Evolutionary conservation across 1,140 invertebrate genomes (phyloP).

Genomic region (Drosophila pandora): DNA sequence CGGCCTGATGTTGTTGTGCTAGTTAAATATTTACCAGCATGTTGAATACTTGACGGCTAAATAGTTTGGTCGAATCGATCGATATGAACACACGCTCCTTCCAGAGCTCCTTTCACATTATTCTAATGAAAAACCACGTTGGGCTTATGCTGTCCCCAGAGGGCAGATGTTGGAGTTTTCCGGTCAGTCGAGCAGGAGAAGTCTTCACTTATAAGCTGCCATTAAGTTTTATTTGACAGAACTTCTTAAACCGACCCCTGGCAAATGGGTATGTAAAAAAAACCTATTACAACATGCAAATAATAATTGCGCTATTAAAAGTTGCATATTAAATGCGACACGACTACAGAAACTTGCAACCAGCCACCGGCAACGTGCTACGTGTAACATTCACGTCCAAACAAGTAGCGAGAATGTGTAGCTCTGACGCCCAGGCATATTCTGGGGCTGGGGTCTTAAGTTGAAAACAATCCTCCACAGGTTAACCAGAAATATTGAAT

Average conservation of each 20-base stretch:
- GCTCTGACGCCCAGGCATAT: constrained; percentile 43
- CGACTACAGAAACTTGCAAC: constrained; percentile 46
- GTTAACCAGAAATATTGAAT: neutral
- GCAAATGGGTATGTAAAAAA: constrained; percentile 10
- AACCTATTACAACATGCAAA: constrained; percentile 77
- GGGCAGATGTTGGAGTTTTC: constrained; percentile 13
- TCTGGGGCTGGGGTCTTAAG: constrained; percentile 15
- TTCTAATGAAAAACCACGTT: constrained; percentile 45
- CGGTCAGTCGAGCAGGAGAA: neutral
- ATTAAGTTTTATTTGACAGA: constrained; percentile 14
- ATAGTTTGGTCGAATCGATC: constrained; percentile 44
- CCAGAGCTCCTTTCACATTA: constrained; percentile 30
- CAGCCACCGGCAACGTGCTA: constrained; percentile 29
- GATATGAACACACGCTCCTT: constrained; percentile 32
- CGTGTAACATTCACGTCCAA: constrained; percentile 25
- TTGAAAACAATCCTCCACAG: constrained; percentile 6
- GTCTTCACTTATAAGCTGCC: neutral
- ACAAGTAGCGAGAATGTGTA: constrained; percentile 68
- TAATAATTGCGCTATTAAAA: constrained; percentile 82
- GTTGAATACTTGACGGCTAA: constrained; percentile 42
- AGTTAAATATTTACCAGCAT: constrained; percentile 47
- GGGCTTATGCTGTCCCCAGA: constrained; percentile 23
- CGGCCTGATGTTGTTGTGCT: constrained; percentile 6
- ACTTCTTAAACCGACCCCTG: constrained; percentile 23
- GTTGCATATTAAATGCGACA: constrained; percentile 80